Evolutionary conservation across 1,140 invertebrate genomes (phyloP).

Genomic region (Triops cancriformis): DNA sequence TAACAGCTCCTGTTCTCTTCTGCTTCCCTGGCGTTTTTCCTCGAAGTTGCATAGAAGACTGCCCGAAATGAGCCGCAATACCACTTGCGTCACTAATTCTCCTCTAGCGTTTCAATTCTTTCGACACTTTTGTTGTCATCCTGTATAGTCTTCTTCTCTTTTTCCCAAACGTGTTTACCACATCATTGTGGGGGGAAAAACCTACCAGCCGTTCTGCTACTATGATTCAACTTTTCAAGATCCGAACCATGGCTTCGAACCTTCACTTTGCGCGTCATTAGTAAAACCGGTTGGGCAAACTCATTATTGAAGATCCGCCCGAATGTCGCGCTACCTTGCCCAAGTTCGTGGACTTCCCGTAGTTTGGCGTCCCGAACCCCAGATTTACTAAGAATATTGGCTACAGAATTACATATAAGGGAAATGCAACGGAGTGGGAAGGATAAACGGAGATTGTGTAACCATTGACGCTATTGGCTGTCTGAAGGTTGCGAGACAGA

Average conservation of each 20-base stretch:
- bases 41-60: not conserved
- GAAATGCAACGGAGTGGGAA: no score
- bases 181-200: not conserved
- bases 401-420: no score
- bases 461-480: no score
- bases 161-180: not conserved
- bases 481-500: no score
- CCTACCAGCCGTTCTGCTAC: not conserved
- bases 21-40: not conserved
- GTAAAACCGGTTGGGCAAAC: not conserved
- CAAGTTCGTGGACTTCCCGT: no score
- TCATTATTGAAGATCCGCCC: no score
- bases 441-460: no score
- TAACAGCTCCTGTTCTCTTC: not conserved
- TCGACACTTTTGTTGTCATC: not conserved
- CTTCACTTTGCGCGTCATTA: not conserved
- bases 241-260: not conserved
- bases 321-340: no score
- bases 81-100: not conserved
- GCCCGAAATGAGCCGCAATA: not conserved
- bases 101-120: not conserved
- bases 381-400: no score
- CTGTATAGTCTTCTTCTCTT: constrained; percentile 14
- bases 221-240: not conserved
- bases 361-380: no score